phyloP scores from a whole-genome alignment of 2,888 invertebrate species.

The Ormyrus thymus region DNA sequence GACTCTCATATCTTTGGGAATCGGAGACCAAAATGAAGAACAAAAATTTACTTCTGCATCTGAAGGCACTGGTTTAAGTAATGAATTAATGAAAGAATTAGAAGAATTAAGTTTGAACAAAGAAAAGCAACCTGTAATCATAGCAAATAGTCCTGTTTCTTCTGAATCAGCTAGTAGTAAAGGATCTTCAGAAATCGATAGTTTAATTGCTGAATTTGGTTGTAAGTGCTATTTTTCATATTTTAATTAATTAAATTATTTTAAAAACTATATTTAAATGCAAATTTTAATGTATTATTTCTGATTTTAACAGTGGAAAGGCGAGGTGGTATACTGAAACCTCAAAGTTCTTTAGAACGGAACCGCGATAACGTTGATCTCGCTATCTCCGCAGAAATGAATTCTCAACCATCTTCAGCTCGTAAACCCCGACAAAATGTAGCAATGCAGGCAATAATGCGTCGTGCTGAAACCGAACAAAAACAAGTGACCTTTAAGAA shows the following conservation, averaged over 20 bases:
- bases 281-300: background rate
- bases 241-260: background rate
- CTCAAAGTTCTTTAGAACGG: conserved; percentile 83
- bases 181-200: conserved; percentile 67
- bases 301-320: conserved; percentile 75
- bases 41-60: conserved; percentile 71
- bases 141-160: conserved; percentile 68
- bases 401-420: conserved; percentile 56
- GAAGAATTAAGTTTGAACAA: conserved; percentile 76
- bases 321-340: conserved; percentile 83
- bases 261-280: background rate
- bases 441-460: conserved; percentile 86
- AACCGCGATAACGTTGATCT: conserved; percentile 74
- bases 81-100: conserved; percentile 77
- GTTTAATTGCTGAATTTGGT: conserved; percentile 62
- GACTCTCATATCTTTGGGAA: conserved; percentile 67
- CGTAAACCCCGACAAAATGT: conserved; percentile 82
- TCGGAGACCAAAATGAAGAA: conserved; percentile 64
- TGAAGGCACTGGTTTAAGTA: conserved; percentile 75
- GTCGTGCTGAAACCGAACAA: conserved; percentile 82
- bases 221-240: conserved; percentile 57
- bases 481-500: conserved; percentile 78
- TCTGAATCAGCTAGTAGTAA: conserved; percentile 72
- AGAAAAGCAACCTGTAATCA: conserved; percentile 61
- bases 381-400: conserved; percentile 60